Evolutionary conservation across 2,888 invertebrate genomes (phyloP).

Genomic region (Epistrophe grossulariae): DNA sequence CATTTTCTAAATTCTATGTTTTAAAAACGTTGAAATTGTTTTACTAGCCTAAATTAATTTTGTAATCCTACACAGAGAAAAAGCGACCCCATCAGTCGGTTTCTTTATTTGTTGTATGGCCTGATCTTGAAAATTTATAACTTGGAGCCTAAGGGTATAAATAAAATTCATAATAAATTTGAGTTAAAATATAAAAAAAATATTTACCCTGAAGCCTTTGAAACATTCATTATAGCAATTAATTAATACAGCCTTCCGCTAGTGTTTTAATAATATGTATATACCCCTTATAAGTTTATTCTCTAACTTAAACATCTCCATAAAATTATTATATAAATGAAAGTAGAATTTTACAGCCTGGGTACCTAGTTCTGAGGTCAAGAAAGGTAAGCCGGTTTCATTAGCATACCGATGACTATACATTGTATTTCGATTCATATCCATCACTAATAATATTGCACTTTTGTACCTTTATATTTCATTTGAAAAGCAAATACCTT

Average conservation of each 20-base stretch:
- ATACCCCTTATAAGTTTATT: not conserved
- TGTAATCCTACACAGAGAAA: too few species aligned
- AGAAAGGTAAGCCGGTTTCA: constrained; percentile 12
- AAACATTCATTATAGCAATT: not conserved
- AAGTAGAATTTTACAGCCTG: not conserved
- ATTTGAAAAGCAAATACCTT: constrained; percentile 65
- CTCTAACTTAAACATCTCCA: not conserved
- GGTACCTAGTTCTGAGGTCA: constrained; percentile 11
- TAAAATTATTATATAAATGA: not conserved
- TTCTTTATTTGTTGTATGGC: too few species aligned
- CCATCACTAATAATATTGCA: constrained; percentile 22
- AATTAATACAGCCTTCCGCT: not conserved
- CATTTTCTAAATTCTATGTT: too few species aligned
- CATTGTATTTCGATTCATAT: constrained; percentile 8
- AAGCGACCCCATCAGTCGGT: too few species aligned
- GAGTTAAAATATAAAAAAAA: too few species aligned
- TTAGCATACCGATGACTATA: constrained; percentile 1
- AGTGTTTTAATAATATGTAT: not conserved
- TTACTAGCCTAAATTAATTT: too few species aligned
- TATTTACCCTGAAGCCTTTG: not conserved
- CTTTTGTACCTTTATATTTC: constrained; percentile 29
- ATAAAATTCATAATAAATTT: too few species aligned
- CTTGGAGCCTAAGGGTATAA: too few species aligned
- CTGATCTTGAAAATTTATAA: too few species aligned
- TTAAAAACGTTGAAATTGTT: too few species aligned